Evolutionary conservation across 2,888 invertebrate genomes (phyloP).

Genomic region (Hecatera dysodea): DNA sequence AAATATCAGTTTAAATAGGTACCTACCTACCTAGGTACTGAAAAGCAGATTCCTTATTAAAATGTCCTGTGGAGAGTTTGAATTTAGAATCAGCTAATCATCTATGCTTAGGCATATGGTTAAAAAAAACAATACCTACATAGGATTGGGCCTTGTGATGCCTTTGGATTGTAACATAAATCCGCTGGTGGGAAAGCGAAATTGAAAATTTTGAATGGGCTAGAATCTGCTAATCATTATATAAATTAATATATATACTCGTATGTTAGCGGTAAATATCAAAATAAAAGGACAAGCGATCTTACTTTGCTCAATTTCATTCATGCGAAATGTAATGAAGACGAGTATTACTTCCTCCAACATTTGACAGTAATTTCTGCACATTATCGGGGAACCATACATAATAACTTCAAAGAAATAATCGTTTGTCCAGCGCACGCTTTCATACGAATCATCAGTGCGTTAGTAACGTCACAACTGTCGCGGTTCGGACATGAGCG

Average conservation of each 20-base stretch:
- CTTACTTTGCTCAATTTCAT: conserved; percentile 18
- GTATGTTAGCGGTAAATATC: neutral
- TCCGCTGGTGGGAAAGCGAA: too few relatives aligned
- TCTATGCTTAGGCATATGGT: too few relatives aligned
- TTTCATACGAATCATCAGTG: conserved; percentile 68
- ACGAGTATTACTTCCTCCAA: neutral
- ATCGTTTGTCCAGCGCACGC: conserved; percentile 64
- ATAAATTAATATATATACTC: neutral
- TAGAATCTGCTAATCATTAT: too few relatives aligned
- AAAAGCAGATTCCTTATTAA: too few relatives aligned
- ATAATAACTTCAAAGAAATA: conserved; percentile 45
- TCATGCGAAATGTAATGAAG: conserved; percentile 1
- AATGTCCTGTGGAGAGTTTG: too few relatives aligned
- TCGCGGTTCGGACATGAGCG: conserved; percentile 32
- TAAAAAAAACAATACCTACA: too few relatives aligned
- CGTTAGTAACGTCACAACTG: conserved; percentile 68
- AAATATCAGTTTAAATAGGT: too few relatives aligned
- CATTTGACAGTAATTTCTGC: conserved; percentile 19
- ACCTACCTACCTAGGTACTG: too few relatives aligned
- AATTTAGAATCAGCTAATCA: too few relatives aligned
- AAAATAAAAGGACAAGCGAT: neutral
- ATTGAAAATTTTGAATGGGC: too few relatives aligned
- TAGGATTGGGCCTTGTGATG: too few relatives aligned
- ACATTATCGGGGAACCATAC: conserved; percentile 33
- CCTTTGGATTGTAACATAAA: too few relatives aligned